Conservation (phyloP, 2,113 vertebrate genomes). For the Corydoras maculifer region DNA sequence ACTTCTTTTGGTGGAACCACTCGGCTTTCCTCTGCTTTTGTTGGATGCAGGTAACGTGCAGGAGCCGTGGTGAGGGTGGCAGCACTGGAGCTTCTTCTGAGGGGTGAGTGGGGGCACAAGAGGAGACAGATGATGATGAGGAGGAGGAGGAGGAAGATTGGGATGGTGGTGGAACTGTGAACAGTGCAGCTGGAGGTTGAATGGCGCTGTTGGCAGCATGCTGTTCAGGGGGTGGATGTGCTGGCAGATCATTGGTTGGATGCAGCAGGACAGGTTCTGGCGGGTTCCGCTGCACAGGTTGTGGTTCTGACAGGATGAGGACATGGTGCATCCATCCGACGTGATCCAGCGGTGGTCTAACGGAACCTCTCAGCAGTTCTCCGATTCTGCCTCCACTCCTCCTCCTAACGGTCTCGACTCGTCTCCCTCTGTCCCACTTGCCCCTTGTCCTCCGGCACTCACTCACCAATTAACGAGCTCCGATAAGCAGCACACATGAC, state of each 20-base stretch:
- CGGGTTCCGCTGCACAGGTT: constrained; percentile 60
- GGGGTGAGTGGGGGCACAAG: constrained; percentile 51
- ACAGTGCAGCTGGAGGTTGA: constrained; percentile 39
- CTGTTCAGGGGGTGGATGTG: constrained; percentile 51
- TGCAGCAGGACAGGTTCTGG: constrained; percentile 25
- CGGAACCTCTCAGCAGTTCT: constrained; percentile 43
- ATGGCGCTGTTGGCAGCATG: constrained; percentile 49
- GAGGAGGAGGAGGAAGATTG: constrained; percentile 35
- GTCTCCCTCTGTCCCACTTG: constrained; percentile 39
- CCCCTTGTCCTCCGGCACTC: constrained; percentile 34
- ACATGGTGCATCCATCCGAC: constrained; percentile 49
- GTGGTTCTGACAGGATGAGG: constrained; percentile 62
- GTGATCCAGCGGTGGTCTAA: constrained; percentile 31
- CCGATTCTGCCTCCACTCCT: constrained; percentile 35
- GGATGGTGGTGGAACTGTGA: constrained; percentile 34
- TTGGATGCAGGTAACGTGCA: constrained; percentile 64
- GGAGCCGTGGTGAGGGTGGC: constrained; percentile 54
- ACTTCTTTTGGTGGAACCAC: constrained; percentile 70
- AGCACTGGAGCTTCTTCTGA: constrained; percentile 33
- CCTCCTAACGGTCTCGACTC: constrained; percentile 40
- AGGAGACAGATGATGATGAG: constrained; percentile 24
- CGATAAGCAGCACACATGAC: constrained; percentile 70
- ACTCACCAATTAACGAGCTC: constrained; percentile 64
- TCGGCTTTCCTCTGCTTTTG: constrained; percentile 67
- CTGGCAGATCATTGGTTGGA: constrained; percentile 43